These are phyloP conservation scores for Metallyticus violacea DNA, from an alignment of 2,888 invertebrate genomes.

Conservation along the genomic window DNA sequence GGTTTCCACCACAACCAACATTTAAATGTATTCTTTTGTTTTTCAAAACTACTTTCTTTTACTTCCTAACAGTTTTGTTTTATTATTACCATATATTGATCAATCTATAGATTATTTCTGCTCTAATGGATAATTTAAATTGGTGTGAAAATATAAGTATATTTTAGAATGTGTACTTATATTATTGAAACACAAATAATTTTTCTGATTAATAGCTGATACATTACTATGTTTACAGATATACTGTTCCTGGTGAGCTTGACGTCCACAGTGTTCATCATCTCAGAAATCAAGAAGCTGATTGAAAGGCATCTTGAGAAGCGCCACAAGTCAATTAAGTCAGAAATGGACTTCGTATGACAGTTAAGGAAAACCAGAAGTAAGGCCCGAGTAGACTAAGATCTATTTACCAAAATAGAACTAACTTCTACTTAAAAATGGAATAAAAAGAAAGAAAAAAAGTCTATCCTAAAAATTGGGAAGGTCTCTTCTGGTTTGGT, in stretches of 20 bases:
- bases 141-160: no score
- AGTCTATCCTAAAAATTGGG: conserved; percentile 17
- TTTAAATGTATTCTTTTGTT: no score
- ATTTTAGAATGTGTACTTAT: no score
- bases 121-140: no score
- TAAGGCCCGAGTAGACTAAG: conserved; percentile 32
- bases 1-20: no score
- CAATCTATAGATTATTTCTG: no score
- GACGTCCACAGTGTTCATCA: conserved; percentile 94
- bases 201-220: neutral
- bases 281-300: conserved; percentile 89
- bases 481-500: conserved; percentile 30
- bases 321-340: conserved; percentile 44
- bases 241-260: conserved; percentile 84
- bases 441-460: neutral
- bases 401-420: neutral
- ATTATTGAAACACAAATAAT: no score
- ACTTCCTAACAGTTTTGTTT: no score
- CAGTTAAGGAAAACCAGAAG: conserved; percentile 43
- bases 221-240: conserved; percentile 60
- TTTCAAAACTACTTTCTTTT: no score
- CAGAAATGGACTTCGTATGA: conserved; percentile 73
- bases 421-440: neutral
- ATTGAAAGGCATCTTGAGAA: conserved; percentile 72
- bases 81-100: no score